Evolutionary conservation across 2,113 vertebrate species (phyloP).

Genomic region (Crypturellus undulatus): DNA sequence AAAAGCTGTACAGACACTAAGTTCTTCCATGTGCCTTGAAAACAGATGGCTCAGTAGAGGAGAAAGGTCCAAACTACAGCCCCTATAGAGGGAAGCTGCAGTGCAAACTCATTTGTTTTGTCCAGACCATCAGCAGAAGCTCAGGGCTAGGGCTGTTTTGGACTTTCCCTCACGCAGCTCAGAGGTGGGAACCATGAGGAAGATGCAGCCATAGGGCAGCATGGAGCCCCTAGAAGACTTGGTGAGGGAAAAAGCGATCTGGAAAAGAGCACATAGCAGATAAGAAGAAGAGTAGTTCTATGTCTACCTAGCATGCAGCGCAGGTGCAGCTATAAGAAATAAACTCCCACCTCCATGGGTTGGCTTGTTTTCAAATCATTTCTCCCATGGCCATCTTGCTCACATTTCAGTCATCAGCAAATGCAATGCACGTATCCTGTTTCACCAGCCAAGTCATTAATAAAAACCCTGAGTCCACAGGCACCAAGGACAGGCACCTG

Average conservation of each 20-base stretch:
- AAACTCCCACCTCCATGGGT: not conserved
- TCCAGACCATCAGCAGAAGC: not conserved
- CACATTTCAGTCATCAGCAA: not conserved
- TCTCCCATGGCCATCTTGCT: not conserved
- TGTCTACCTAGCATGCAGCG: not conserved
- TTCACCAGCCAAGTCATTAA: not conserved
- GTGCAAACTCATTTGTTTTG: not conserved
- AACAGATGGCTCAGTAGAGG: not conserved
- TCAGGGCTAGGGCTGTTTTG: fast-evolving
- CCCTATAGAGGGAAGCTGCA: not conserved
- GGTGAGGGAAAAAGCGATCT: not conserved
- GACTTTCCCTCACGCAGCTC: not conserved
- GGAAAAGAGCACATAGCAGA: not conserved
- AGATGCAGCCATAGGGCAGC: not conserved
- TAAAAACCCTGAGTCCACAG: not conserved
- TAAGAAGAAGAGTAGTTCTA: not conserved
- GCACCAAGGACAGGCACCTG: not conserved
- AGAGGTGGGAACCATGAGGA: fast-evolving
- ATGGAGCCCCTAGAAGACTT: fast-evolving
- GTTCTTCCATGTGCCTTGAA: not conserved
- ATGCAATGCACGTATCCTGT: not conserved
- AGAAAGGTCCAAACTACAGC: not conserved
- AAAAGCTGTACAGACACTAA: not conserved
- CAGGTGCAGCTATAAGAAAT: not conserved
- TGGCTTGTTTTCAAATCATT: not conserved